Evolutionary conservation across 2,888 invertebrate species (phyloP), one percentile per base, ranked within the genome.

Genomic region (Andrena minutula): DNA sequence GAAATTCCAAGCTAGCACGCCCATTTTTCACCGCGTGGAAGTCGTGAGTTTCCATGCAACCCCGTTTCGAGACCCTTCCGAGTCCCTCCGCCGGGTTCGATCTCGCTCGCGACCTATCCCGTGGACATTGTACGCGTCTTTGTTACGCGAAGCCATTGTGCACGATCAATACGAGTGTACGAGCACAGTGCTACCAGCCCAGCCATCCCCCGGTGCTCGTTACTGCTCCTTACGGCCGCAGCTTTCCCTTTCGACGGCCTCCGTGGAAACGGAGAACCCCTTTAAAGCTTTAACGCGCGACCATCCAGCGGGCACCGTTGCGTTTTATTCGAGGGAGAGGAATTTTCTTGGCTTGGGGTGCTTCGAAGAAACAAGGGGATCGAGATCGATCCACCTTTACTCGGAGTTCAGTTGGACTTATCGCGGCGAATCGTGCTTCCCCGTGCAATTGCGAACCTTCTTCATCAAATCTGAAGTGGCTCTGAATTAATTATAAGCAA

Each of bases 161-260:
- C 35, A 66, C 86, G 85, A 82, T 88, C 86, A 85, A 88, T 86
- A 86, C 84, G 64, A 78, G 79, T 65, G 71, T 69, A 74, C 79
- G 81, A 53, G 63, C 76, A 78, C 79, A 51, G 61, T 35, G 63
- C 49, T 49, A 72, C 73, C 63, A 76, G 66, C 66, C 77, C 66
- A 73, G 61, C 53, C 79, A 71, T 80, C 75, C 75, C 76, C 84
- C 28, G 74, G 47, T 75, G 64, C 41, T 75, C 77, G 75, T 79
- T 79, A 68, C 68, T 66, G 74, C 66, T 68, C 49, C 49, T 64
- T 66, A 70, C 61, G 60, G 30, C 49, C 75, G 26, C 80, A 75
- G 86, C 89, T 89, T 89, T 89, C 89, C 89, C 89, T 89, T 89
- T 89, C 89, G 84, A 78, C 83, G 85, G 86, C 86, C 86, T 79